phyloP scores from a whole-genome alignment of 2,888 invertebrate species.

The Volucella bombylans region DNA sequence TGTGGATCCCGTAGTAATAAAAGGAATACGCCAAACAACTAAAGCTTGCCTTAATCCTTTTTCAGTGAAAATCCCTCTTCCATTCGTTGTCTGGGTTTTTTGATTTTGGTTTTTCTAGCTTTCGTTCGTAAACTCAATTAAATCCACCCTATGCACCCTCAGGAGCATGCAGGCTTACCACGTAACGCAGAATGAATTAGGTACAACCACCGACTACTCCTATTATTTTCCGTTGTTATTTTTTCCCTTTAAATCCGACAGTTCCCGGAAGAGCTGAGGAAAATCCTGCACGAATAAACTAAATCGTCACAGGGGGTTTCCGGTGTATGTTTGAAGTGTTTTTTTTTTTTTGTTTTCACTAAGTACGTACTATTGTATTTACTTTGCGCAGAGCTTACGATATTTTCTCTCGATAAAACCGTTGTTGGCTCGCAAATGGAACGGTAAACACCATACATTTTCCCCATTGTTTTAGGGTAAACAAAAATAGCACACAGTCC shows the following conservation, averaged over 20 bases:
- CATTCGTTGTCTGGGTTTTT: not conserved
- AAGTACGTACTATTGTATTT: too few relatives aligned
- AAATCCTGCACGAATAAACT: constrained; percentile 9
- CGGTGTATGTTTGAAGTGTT: not conserved
- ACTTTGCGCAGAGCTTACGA: too few relatives aligned
- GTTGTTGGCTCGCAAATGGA: not conserved
- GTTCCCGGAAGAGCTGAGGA: constrained; percentile 17
- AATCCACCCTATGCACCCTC: constrained; percentile 8
- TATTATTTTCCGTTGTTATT: not conserved
- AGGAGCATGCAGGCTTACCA: constrained; percentile 27
- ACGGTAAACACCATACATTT: constrained; percentile 30
- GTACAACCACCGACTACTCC: constrained; percentile 9
- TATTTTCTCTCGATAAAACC: too few relatives aligned
- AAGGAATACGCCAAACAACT: too few relatives aligned
- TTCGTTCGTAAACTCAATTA: constrained; percentile 47
- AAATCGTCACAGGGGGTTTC: constrained; percentile 3
- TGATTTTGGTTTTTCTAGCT: not conserved
- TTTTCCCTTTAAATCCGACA: constrained; percentile 1
- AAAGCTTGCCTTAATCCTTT: not conserved
- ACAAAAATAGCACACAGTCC: constrained; percentile 19
- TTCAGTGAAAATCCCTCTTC: constrained; percentile 1
- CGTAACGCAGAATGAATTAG: constrained; percentile 18
- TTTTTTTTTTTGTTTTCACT: not conserved
- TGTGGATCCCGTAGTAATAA: too few relatives aligned
- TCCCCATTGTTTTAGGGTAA: constrained; percentile 16